Base-by-base conservation (phyloP, 2,888 invertebrate species). In the Yponomeuta sedellus region DNA sequence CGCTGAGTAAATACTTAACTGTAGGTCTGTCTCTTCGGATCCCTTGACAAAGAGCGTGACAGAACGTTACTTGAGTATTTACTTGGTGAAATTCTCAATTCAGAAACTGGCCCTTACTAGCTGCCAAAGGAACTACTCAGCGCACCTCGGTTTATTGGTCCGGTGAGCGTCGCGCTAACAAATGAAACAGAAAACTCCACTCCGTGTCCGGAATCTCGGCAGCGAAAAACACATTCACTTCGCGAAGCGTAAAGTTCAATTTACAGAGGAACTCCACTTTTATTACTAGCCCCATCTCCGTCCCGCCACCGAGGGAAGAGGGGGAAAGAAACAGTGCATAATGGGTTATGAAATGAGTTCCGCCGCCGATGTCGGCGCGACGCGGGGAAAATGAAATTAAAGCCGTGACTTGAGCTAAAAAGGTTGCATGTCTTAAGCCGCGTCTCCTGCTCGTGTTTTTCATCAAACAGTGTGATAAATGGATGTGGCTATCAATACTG, bases 341-440 rank as follows among this genome's bases (percentile, higher is more conserved):
- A 89, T 85, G 83, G 83, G 85, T 87, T 89, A 89, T 88, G 86
- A 88, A 89, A 88, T 83, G 85, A 85, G 85, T 83, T 84, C 82
- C 78, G 80, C 79, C 80, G 80, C 79, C 84, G 83, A 82, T 85
- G 87, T 86, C 85, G 80, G 81, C 78, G 82, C 85, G 80, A 81
- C 78, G 82, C 76, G 75, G 79, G 81, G 83, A 85, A 88, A 89
- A 88, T 87, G 81, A 85, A 88, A 88, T 90, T 89, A 89, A 84
- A 79, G 81, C 79, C 76, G 75, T 77, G 77, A n/a, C 25, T 52
- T 4, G n/a, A n/a, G 61, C 61, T 28, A 61, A 61, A 34, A 34
- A 16, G 16, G 16, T 52, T 52, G 44, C 16, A 52, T 16, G 44
- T 52, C 44, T 52, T 52, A 52, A 16, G 44, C 44, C 44, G 16